phyloP scores from a whole-genome alignment of 2,888 invertebrate species.

The Acanthococcus lagerstroemiae region DNA sequence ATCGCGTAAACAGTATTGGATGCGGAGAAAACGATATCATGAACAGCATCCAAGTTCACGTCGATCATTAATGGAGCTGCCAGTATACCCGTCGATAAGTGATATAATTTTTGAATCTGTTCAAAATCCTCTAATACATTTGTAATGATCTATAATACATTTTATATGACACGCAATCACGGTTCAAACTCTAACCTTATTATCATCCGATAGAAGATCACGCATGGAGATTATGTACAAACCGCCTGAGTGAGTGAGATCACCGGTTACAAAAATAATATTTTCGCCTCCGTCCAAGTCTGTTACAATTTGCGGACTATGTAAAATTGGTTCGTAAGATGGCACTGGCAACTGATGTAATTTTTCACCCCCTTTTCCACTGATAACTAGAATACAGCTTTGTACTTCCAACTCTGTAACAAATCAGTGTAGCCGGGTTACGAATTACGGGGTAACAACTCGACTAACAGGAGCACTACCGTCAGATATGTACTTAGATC shows the following conservation, averaged over 20 bases:
- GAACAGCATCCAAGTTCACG: constrained; percentile 57
- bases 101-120: constrained; percentile 17
- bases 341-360: constrained; percentile 54
- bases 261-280: constrained; percentile 62
- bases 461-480: too few relatives aligned
- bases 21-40: constrained; percentile 62
- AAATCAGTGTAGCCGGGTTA: too few relatives aligned
- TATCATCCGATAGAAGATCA: constrained; percentile 44
- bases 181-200: too few relatives aligned
- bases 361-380: constrained; percentile 57
- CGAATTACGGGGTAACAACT: too few relatives aligned
- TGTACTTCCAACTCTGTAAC: background rate
- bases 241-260: constrained; percentile 60
- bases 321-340: constrained; percentile 57
- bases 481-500: too few relatives aligned
- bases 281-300: constrained; percentile 52
- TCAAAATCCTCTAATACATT: background rate
- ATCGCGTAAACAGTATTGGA: constrained; percentile 63
- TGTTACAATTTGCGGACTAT: constrained; percentile 57
- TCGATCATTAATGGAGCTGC: constrained; percentile 58
- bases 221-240: constrained; percentile 55
- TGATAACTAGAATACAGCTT: constrained; percentile 54
- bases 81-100: constrained; percentile 49
- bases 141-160: too few relatives aligned
- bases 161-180: too few relatives aligned